Evolutionary conservation across 2,113 vertebrate genomes (phyloP).

Genomic region (Entomyzon cyanotis): DNA sequence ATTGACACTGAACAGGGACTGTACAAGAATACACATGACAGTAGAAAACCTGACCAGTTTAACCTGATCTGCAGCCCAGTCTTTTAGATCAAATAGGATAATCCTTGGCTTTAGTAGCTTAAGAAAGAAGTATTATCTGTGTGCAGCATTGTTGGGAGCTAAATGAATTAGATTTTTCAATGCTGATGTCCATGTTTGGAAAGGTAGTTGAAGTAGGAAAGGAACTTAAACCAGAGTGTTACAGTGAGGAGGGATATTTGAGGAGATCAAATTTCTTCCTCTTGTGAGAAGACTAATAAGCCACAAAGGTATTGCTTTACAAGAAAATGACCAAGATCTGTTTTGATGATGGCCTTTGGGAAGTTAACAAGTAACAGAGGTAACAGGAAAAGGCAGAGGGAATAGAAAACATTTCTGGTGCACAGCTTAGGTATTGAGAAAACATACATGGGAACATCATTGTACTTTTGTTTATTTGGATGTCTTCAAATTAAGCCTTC

Average conservation of each 20-base stretch:
- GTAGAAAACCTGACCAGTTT: not conserved
- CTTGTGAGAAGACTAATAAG: not conserved
- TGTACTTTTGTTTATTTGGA: not conserved
- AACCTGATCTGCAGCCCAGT: not conserved
- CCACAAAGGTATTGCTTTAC: not conserved
- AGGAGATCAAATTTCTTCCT: not conserved
- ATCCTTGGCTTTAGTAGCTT: not conserved
- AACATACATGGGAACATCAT: not conserved
- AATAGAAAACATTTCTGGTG: not conserved
- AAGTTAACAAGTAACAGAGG: not conserved
- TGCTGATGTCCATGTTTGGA: not conserved
- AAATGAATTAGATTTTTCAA: not conserved
- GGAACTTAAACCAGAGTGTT: not conserved
- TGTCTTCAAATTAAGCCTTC: not conserved
- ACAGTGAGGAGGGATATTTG: not conserved
- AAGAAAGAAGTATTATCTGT: not conserved
- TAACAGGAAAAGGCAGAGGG: not conserved
- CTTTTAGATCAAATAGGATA: not conserved
- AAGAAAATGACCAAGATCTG: not conserved
- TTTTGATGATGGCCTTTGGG: not conserved
- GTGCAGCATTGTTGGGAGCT: not conserved
- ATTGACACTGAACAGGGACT: not conserved
- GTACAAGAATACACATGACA: not conserved
- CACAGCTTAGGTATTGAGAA: not conserved
- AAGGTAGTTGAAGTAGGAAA: not conserved